Conservation (phyloP, 2,888 invertebrate genomes). For the Drosophila neotestacea region DNA sequence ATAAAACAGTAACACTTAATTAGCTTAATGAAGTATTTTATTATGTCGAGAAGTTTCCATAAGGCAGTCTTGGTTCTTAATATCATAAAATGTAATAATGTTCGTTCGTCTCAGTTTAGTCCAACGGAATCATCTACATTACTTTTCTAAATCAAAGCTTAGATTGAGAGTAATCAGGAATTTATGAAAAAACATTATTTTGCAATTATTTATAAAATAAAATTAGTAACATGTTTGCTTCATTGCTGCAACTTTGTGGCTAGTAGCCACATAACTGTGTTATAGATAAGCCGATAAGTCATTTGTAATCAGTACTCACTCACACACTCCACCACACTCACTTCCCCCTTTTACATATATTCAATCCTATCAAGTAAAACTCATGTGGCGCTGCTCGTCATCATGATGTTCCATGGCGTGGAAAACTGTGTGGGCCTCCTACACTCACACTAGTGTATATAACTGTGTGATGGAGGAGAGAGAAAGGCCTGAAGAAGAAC, state of each 20-base stretch:
- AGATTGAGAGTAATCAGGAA: background rate
- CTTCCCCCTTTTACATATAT: background rate
- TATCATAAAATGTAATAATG: background rate
- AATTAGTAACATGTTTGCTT: conserved; percentile 8
- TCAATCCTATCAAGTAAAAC: conserved; percentile 7
- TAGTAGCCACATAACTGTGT: conserved; percentile 12
- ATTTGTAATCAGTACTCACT: conserved; percentile 17
- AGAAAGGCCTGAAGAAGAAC: conserved; percentile 36
- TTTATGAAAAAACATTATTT: background rate
- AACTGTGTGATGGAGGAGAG: background rate
- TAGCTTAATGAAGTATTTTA: too few species aligned
- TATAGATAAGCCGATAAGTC: conserved; percentile 16
- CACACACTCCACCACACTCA: background rate
- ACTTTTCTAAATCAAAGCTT: background rate
- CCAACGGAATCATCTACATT: background rate
- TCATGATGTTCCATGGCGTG: conserved; percentile 50
- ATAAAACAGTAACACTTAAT: too few species aligned
- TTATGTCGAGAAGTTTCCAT: background rate
- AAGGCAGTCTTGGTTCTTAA: too few species aligned
- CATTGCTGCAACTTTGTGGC: conserved; percentile 13
- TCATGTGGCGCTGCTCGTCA: conserved; percentile 35
- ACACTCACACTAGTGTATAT: background rate
- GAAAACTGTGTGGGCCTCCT: conserved; percentile 53
- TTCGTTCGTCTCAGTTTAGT: background rate
- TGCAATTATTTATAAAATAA: conserved; percentile 1